Evolutionary conservation across 2,797 vertebrate species (phyloP).

Genomic region (Gymnoscopelus microlampas): DNA sequence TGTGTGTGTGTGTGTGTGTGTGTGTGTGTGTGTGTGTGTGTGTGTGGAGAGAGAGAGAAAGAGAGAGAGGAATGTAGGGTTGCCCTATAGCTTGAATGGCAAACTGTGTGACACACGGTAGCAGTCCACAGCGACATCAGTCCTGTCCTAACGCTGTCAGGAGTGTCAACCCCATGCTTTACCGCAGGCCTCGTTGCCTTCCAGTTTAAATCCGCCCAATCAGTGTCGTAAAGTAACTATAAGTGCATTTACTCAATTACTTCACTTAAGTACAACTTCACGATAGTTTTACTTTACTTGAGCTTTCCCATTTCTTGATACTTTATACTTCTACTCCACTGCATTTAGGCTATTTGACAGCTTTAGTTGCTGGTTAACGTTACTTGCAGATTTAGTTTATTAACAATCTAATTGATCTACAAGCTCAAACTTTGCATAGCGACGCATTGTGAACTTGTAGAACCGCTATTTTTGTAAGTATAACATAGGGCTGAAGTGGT

Average conservation of each 20-base stretch:
- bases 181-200: not conserved
- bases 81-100: constrained; percentile 44
- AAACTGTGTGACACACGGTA: constrained; percentile 49
- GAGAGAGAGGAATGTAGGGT: constrained; percentile 6
- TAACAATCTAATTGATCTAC: no score
- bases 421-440: no score
- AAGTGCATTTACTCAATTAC: not conserved
- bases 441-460: no score
- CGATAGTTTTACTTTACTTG: no score
- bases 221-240: no score
- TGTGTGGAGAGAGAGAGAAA: not conserved
- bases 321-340: no score
- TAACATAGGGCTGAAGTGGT: no score
- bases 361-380: no score
- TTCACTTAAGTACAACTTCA: not conserved
- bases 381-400: no score
- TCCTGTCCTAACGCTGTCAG: not conserved
- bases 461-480: no score
- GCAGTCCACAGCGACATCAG: constrained; percentile 34
- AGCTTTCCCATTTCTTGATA: no score
- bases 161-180: constrained; percentile 22
- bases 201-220: not conserved
- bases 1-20: constrained; percentile 7
- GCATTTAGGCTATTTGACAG: no score
- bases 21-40: constrained; percentile 17